Percentiles rank a stretch among this genome's conserved stretches.
Conservation (phyloP, 2,797 vertebrate species). For the Alauda arvensis region DNA sequence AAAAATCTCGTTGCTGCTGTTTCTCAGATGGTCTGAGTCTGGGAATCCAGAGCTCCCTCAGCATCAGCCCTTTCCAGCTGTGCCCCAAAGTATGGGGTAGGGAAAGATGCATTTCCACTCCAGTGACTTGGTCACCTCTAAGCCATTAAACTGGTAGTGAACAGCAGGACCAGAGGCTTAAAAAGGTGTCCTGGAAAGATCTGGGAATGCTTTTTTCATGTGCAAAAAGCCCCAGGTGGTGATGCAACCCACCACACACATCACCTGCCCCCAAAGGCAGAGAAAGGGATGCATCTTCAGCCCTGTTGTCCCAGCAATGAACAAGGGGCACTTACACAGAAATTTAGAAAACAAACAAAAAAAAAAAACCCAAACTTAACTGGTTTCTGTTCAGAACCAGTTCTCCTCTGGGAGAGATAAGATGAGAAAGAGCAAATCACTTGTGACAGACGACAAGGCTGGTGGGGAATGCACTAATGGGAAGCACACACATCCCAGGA, state of each 20-base stretch:
- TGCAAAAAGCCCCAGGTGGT: not conserved
- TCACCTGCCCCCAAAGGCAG: not conserved
- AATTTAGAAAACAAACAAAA: not conserved
- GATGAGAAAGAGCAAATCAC: conserved; percentile 24
- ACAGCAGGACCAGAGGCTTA: not conserved
- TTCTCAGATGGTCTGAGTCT: not conserved
- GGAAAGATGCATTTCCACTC: not conserved
- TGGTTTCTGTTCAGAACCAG: not conserved
- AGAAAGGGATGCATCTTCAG: not conserved
- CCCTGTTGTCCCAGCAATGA: not conserved
- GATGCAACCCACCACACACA: not conserved
- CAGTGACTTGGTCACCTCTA: not conserved
- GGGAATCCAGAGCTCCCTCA: not conserved
- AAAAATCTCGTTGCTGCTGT: not conserved
- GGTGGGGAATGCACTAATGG: conserved; percentile 23
- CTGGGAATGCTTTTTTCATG: not conserved
- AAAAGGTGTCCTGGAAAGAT: not conserved
- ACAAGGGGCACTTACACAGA: not conserved
- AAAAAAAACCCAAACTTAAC: not conserved
- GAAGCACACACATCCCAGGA: conserved; percentile 38
- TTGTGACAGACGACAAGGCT: conserved; percentile 37
- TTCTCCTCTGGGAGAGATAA: not conserved
- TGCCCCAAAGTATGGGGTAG: not conserved
- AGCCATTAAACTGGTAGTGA: not conserved
- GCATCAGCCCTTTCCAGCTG: not conserved